phyloP scores from a whole-genome alignment of 1,140 invertebrate species.

The Coelopa frigida region DNA sequence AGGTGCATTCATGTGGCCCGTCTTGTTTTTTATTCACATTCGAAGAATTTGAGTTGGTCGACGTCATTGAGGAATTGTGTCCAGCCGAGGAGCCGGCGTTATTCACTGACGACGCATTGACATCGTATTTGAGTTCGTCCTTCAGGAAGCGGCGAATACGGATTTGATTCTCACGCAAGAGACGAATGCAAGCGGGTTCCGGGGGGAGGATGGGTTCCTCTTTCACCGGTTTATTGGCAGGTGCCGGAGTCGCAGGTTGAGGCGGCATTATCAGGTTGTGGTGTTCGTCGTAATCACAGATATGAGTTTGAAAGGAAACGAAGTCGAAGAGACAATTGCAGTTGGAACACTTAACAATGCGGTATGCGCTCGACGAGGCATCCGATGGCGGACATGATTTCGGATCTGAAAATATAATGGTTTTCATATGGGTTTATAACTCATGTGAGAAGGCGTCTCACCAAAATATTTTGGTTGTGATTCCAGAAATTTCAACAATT shows the following conservation, averaged over 20 bases:
- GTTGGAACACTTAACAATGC: constrained; percentile 23
- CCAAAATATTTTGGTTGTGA: constrained; percentile 5
- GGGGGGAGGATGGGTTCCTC: constrained; percentile 10
- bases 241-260: not conserved
- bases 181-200: constrained; percentile 16
- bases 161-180: constrained; percentile 29
- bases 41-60: not conserved
- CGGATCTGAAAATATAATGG: not conserved
- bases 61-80: not conserved
- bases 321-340: constrained; percentile 22
- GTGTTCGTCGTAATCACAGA: constrained; percentile 18
- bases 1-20: constrained; percentile 31
- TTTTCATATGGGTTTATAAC: not conserved
- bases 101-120: constrained; percentile 12
- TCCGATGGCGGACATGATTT: not conserved
- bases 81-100: not conserved
- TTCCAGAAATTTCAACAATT: constrained; percentile 29
- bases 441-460: not conserved
- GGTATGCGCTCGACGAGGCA: not conserved
- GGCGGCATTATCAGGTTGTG: constrained; percentile 9
- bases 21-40: constrained; percentile 20
- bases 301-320: constrained; percentile 19
- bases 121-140: constrained; percentile 36
- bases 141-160: constrained; percentile 33
- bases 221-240: constrained; percentile 4